Evolutionary conservation across 2,113 vertebrate species (phyloP).

Genomic region (Sapajus apella): DNA sequence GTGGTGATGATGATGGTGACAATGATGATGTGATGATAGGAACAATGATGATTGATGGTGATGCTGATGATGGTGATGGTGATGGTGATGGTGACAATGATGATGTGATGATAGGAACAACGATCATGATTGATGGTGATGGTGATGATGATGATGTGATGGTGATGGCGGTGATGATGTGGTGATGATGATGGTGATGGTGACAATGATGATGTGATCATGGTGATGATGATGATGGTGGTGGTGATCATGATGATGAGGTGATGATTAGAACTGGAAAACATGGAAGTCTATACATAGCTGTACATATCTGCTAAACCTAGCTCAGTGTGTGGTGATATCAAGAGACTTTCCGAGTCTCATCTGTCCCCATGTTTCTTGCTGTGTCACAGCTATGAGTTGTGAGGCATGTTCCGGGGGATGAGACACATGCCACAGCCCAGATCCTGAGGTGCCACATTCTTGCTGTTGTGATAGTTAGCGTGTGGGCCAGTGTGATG

Average conservation of each 20-base stretch:
- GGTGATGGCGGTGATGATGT: fast-evolving
- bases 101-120: fast-evolving
- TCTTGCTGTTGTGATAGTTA: fast-evolving
- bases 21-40: fast-evolving
- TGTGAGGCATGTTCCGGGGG: too few relatives aligned
- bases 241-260: not conserved
- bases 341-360: not conserved
- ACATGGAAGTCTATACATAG: not conserved
- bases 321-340: not conserved
- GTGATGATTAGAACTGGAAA: not conserved
- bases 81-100: fast-evolving
- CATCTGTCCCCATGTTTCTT: not conserved
- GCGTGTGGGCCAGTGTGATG: not conserved
- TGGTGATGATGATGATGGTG: not conserved
- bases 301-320: not conserved
- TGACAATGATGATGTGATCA: fast-evolving
- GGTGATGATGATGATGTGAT: too few relatives aligned
- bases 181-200: fast-evolving
- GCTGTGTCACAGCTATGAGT: not conserved
- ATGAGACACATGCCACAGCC: not conserved
- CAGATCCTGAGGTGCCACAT: not conserved
- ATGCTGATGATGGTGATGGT: too few relatives aligned
- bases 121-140: fast-evolving
- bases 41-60: fast-evolving
- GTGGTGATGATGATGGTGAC: too few relatives aligned